Evolutionary conservation across 2,888 invertebrate genomes (phyloP).

Genomic region (Polietes domitor): DNA sequence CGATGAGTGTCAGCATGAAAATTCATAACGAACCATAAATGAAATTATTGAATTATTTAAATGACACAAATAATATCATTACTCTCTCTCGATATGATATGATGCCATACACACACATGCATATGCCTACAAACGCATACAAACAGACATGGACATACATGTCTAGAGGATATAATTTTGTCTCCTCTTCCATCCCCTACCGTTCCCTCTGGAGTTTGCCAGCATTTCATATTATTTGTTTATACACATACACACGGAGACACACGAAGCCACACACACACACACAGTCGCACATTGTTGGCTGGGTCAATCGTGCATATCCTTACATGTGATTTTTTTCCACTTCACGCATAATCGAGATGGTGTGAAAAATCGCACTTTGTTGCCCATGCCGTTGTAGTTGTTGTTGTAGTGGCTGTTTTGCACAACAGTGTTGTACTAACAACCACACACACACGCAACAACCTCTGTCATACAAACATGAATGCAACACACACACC

Average conservation of each 20-base stretch:
- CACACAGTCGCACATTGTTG: slow-evolving; percentile 2
- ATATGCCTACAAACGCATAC: slow-evolving; percentile 6
- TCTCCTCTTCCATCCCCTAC: background rate
- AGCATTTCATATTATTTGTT: slow-evolving; percentile 30
- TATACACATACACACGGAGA: slow-evolving; percentile 16
- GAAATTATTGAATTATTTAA: slow-evolving; percentile 76
- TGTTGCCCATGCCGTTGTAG: slow-evolving; percentile 33
- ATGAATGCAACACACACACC: slow-evolving; percentile 20
- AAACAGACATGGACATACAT: background rate
- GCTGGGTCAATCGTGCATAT: slow-evolving; percentile 64
- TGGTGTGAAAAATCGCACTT: slow-evolving; percentile 77
- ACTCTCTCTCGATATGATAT: slow-evolving; percentile 61
- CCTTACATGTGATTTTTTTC: slow-evolving; percentile 66
- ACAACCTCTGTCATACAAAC: background rate
- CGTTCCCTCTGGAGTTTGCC: background rate
- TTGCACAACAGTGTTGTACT: slow-evolving; percentile 48
- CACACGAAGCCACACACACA: slow-evolving; percentile 9
- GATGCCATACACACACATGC: slow-evolving; percentile 44
- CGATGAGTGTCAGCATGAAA: slow-evolving; percentile 64
- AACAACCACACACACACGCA: slow-evolving; percentile 44
- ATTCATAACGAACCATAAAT: slow-evolving; percentile 69
- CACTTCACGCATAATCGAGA: slow-evolving; percentile 67
- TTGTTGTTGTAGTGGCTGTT: slow-evolving; percentile 16
- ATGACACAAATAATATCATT: slow-evolving; percentile 76
- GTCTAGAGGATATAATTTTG: background rate